A percentile compares a stretch with the other conserved stretches of the same genome.
phyloP scores from a whole-genome alignment of 2,888 invertebrate species.

The Xestia ashworthii region DNA sequence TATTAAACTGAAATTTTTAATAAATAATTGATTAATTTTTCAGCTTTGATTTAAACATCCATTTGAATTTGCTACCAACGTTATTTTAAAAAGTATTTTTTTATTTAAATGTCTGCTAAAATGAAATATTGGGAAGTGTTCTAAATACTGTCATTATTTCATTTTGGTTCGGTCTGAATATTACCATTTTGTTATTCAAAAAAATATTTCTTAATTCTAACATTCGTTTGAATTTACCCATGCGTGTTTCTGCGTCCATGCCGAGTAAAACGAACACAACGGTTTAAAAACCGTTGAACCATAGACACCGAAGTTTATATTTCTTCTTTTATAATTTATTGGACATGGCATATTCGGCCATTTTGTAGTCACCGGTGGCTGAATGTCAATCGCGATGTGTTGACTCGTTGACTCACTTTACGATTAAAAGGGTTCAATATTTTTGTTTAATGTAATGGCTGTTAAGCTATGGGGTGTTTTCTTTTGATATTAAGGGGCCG shows the following conservation, averaged over 20 bases:
- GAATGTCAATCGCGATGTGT: neutral
- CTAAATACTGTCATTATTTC: neutral
- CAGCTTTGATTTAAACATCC: neutral
- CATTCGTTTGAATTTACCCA: too few relatives aligned
- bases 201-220: neutral
- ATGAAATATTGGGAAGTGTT: neutral
- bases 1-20: neutral
- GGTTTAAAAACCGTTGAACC: constrained; percentile 12
- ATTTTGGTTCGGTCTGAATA: neutral
- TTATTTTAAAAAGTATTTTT: neutral
- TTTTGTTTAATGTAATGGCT: constrained; percentile 10
- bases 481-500: constrained; percentile 1
- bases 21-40: neutral
- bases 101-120: neutral
- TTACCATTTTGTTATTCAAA: neutral
- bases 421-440: constrained; percentile 1
- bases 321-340: constrained; percentile 32
- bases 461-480: neutral
- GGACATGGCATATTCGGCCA: constrained; percentile 9
- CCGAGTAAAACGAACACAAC: constrained; percentile 25
- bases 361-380: constrained; percentile 5
- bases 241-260: neutral
- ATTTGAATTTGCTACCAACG: neutral
- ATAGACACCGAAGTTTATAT: constrained; percentile 2
- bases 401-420: neutral